Evolutionary conservation across 2,797 vertebrate species (phyloP).

Genomic region (Acomys russatus): DNA sequence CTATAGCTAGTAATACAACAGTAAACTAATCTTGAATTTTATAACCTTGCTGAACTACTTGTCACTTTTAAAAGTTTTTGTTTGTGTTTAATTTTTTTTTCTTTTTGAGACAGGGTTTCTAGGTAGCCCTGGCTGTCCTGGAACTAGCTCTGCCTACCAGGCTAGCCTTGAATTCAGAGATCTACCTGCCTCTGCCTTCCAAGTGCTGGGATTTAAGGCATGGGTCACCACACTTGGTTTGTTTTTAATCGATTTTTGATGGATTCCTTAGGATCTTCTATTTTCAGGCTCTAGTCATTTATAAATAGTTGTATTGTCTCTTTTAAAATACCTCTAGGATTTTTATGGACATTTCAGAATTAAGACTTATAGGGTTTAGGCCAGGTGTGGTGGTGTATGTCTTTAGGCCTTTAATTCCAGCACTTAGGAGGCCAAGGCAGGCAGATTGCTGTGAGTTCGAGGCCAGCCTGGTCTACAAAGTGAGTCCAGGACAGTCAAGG

Average conservation of each 20-base stretch:
- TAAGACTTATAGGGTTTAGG: conserved; percentile 24
- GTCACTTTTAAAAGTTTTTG: conserved; percentile 41
- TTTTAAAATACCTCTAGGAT: conserved; percentile 47
- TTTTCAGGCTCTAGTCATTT: neutral
- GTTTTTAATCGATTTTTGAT: conserved; percentile 26
- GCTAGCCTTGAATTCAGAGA: neutral
- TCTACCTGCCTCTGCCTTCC: neutral
- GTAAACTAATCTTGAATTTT: neutral
- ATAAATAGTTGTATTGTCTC: conserved; percentile 28
- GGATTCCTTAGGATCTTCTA: conserved; percentile 22
- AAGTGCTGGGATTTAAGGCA: neutral
- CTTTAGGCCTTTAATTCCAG: no score
- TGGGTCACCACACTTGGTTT: neutral
- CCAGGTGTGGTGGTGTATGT: no score
- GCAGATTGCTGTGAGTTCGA: no score
- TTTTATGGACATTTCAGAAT: conserved; percentile 33
- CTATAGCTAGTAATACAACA: neutral
- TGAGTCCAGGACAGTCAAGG: no score
- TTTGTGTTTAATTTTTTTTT: neutral
- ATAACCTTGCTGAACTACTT: conserved; percentile 23
- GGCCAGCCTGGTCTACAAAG: no score
- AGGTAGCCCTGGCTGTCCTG: neutral
- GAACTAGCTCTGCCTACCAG: neutral
- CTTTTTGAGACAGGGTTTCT: neutral
- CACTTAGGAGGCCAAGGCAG: no score